Evolutionary conservation across 2,797 vertebrate genomes (phyloP).

Genomic region (Propithecus perrieri): DNA sequence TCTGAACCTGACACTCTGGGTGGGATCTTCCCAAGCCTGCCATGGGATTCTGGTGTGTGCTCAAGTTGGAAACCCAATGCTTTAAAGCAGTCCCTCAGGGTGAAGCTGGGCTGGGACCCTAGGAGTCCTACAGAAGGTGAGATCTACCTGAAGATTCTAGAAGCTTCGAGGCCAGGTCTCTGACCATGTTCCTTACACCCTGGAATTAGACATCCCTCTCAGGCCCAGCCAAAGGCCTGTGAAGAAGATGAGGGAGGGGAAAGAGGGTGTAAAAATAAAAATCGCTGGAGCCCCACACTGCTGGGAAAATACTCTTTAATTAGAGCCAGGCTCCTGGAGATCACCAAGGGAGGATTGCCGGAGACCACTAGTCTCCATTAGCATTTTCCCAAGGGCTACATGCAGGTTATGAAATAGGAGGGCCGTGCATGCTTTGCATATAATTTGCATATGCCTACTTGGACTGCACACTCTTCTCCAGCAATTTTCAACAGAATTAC

Average conservation of each 20-base stretch:
- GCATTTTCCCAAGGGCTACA: slow-evolving; percentile 77
- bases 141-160: slow-evolving; percentile 3
- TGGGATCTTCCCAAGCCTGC: not conserved
- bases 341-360: slow-evolving; percentile 4
- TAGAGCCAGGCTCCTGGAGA: slow-evolving; percentile 65
- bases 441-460: slow-evolving; percentile 74
- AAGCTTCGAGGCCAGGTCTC: slow-evolving; percentile 36
- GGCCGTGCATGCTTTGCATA: slow-evolving; percentile 64
- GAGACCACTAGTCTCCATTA: slow-evolving; percentile 73
- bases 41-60: not conserved
- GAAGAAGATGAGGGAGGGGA: not conserved
- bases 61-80: not conserved
- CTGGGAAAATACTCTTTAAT: slow-evolving; percentile 68
- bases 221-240: not conserved
- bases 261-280: slow-evolving; percentile 19
- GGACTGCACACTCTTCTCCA: slow-evolving; percentile 48
- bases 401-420: slow-evolving; percentile 73
- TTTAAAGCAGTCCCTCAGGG: not conserved
- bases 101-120: not conserved
- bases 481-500: slow-evolving; percentile 75
- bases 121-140: not conserved
- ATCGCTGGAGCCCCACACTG: slow-evolving; percentile 3
- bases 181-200: not conserved
- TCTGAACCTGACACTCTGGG: not conserved
- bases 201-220: not conserved